Evolutionary conservation across 1,140 invertebrate species (phyloP), one percentile per base, ranked within the genome.

Genomic region (Drosophila fuyamai): DNA sequence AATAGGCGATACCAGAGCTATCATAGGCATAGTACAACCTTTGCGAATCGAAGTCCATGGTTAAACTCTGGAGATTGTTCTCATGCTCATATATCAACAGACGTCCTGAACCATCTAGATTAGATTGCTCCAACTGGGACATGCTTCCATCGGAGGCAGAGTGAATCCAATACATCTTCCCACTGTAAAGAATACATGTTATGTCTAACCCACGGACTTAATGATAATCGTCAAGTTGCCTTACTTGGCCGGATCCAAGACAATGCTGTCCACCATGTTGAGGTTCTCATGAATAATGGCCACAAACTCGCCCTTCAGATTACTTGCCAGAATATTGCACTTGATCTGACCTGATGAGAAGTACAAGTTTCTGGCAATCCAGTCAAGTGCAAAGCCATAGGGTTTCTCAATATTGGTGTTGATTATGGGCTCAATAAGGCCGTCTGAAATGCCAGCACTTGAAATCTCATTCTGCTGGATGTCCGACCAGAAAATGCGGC

Each of bases 401-500:
- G 91, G 91, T 35, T 90, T 92, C 36, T 91, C 90, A 16, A 95
- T 93, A 41, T 95, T 96, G 43, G 95, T 95, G 91, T 97, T 96
- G 53, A 97, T 95, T 43, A 97, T 94, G 32, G 95, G 96, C 73
- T 95, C 94, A 35, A 92, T 92, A 0, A 94, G 93, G 5, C 95
- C 95, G 50, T 95, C 95, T 50, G 95, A 95, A 10, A 97, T 93
- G 58, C 94, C 94, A 5, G 95, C 94, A 32, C 95, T 94, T 83
- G 95, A 96, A 13, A 97, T 95, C 91, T 97, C 96, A 90, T 96
- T 96, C 46, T 93, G 92, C 72, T 96, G 95, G 23, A 94, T 93
- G 91, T 97, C 97, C 6, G 95, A 94, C 97, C 97, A 98, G 93
- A 95, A 97, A 32, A 98, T 94, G 40, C 94, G 94, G 38, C 94